Percentiles rank a stretch among this genome's conserved stretches.
phyloP scores from a whole-genome alignment of 2,113 vertebrate species.

The Narcine bancroftii region DNA sequence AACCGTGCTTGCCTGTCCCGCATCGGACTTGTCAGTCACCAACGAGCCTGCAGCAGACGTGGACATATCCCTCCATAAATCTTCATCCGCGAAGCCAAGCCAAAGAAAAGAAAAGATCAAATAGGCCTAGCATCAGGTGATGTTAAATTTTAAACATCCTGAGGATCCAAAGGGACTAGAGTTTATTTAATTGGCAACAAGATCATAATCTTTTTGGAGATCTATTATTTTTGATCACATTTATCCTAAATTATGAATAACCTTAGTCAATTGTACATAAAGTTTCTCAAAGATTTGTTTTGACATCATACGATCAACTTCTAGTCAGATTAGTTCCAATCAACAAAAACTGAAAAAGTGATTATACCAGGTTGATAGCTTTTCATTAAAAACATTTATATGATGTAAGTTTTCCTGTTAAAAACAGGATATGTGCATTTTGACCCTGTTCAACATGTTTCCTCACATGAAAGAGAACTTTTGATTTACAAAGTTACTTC shows the following conservation, averaged over 20 bases:
- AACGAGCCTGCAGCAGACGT: too few relatives aligned
- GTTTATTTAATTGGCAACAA: not conserved
- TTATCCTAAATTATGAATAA: not conserved
- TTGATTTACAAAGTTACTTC: not conserved
- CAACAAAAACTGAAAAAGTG: too few relatives aligned
- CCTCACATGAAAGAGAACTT: not conserved
- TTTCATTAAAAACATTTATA: not conserved
- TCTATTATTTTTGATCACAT: not conserved
- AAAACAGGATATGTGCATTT: not conserved
- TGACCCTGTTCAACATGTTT: not conserved
- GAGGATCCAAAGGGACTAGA: not conserved
- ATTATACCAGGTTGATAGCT: not conserved
- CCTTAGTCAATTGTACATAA: not conserved
- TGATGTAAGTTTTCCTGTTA: not conserved
- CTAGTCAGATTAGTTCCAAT: slow-evolving; percentile 1
- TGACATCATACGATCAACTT: not conserved
- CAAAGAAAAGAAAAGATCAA: too few relatives aligned
- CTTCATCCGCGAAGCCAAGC: too few relatives aligned
- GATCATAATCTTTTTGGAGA: not conserved
- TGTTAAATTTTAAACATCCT: slow-evolving; percentile 8
- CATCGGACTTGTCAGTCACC: too few relatives aligned
- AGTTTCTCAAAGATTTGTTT: not conserved
- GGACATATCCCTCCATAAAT: too few relatives aligned
- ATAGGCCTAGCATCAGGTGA: too few relatives aligned
- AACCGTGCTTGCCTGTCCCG: too few relatives aligned